phyloP scores from a whole-genome alignment of 2,797 vertebrate genomes.

The Hyperoplus immaculatus region DNA sequence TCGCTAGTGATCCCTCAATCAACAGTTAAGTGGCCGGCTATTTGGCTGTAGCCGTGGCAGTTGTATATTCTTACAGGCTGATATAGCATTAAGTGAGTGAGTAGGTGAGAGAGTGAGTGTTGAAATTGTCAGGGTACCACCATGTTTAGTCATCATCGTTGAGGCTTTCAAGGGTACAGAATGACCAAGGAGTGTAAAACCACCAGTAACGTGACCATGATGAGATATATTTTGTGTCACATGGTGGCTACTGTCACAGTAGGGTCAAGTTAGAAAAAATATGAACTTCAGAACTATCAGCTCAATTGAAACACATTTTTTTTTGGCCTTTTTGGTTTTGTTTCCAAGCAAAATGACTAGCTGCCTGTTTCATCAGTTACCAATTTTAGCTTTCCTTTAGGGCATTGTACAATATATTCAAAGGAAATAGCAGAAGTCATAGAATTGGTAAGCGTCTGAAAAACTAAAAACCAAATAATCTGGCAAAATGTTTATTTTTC shows the following conservation, averaged over 20 bases:
- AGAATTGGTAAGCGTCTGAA: background rate
- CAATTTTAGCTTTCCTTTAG: background rate
- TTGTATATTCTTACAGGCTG: slow-evolving; percentile 70
- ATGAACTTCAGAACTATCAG: background rate
- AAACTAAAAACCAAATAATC: background rate
- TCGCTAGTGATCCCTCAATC: slow-evolving; percentile 63
- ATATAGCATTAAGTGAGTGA: slow-evolving; percentile 54
- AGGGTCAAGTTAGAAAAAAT: background rate
- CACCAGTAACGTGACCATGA: background rate
- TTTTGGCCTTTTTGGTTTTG: slow-evolving; percentile 5
- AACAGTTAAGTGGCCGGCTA: slow-evolving; percentile 53
- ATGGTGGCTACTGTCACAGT: background rate
- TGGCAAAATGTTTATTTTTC: background rate
- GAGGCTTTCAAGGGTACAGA: slow-evolving; percentile 27
- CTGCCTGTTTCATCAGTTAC: background rate
- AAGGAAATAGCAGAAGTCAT: slow-evolving; percentile 12
- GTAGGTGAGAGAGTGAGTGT: slow-evolving; percentile 62
- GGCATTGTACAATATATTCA: background rate
- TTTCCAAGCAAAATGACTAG: slow-evolving; percentile 2
- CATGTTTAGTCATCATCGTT: slow-evolving; percentile 36
- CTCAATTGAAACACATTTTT: background rate
- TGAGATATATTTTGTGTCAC: slow-evolving; percentile 1
- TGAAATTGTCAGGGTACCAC: slow-evolving; percentile 58
- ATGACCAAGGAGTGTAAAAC: slow-evolving; percentile 28
- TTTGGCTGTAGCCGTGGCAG: slow-evolving; percentile 41